Conservation (phyloP, 1,140 invertebrate species). For the Onthophagus taurus region DNA sequence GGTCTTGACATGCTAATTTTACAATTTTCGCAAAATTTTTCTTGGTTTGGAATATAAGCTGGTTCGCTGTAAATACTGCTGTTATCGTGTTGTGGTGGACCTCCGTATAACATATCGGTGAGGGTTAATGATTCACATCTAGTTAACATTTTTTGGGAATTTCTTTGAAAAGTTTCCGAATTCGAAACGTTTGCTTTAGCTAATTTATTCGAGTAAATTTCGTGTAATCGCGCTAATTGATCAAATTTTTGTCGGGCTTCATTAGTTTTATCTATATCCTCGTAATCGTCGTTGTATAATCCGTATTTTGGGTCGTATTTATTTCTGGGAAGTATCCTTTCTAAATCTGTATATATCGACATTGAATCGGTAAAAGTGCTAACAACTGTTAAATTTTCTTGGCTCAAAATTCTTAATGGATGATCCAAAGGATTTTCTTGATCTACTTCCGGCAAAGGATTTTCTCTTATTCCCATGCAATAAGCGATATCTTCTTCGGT, state of each 20-base stretch:
- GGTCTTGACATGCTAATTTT: slow-evolving; percentile 60
- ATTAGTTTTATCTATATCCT: slow-evolving; percentile 34
- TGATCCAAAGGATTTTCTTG: slow-evolving; percentile 58
- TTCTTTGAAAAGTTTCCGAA: slow-evolving; percentile 44
- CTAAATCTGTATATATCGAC: slow-evolving; percentile 65
- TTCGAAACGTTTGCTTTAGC: slow-evolving; percentile 49
- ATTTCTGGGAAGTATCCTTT: slow-evolving; percentile 43
- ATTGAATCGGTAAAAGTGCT: slow-evolving; percentile 78
- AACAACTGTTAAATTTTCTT: slow-evolving; percentile 81
- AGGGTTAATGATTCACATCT: slow-evolving; percentile 59
- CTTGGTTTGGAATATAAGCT: slow-evolving; percentile 60
- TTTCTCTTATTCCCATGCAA: slow-evolving; percentile 67
- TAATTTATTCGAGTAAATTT: slow-evolving; percentile 57
- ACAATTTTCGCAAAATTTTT: slow-evolving; percentile 68
- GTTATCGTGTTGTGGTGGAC: slow-evolving; percentile 50
- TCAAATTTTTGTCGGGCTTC: slow-evolving; percentile 46
- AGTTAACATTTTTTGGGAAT: slow-evolving; percentile 38
- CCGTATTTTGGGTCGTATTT: slow-evolving; percentile 30
- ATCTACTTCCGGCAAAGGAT: slow-evolving; percentile 60
- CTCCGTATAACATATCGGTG: slow-evolving; percentile 57
- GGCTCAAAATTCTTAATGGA: slow-evolving; percentile 75
- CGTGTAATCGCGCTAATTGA: slow-evolving; percentile 55
- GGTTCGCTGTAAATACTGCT: slow-evolving; percentile 75
- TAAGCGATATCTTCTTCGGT: slow-evolving; percentile 86
- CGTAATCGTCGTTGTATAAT: slow-evolving; percentile 34